Evolutionary conservation across 2,113 vertebrate genomes (phyloP).

Genomic region (Geococcyx californianus): DNA sequence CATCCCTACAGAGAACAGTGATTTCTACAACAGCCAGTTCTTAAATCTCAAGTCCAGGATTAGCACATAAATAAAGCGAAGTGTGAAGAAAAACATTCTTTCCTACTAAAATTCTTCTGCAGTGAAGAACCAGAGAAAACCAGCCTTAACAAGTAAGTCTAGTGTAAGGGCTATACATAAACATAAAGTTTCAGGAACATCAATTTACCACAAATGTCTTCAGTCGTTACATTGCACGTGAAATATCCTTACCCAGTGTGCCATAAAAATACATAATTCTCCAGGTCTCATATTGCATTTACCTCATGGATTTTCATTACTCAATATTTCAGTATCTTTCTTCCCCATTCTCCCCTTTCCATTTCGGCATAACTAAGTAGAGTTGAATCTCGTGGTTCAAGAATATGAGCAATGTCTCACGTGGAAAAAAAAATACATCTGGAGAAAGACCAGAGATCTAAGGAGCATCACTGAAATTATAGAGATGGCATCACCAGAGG

Average conservation of each 20-base stretch:
- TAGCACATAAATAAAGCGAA: slow-evolving; percentile 1
- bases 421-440: background rate
- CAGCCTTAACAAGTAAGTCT: background rate
- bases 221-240: background rate
- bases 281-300: background rate
- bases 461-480: background rate
- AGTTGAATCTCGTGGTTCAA: background rate
- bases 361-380: background rate
- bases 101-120: background rate
- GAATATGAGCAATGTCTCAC: background rate
- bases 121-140: background rate
- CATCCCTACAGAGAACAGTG: background rate
- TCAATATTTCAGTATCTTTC: background rate
- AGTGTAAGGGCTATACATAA: background rate
- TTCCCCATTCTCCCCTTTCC: background rate
- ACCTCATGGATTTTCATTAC: background rate
- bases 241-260: background rate
- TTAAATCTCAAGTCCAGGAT: background rate
- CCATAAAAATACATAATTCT: background rate
- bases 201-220: background rate
- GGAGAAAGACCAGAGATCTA: background rate
- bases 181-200: background rate
- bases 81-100: background rate
- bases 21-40: slow-evolving; percentile 22
- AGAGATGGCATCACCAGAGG: background rate